phyloP scores from a whole-genome alignment of 2,113 vertebrate genomes.

The Mus spicilegus region DNA sequence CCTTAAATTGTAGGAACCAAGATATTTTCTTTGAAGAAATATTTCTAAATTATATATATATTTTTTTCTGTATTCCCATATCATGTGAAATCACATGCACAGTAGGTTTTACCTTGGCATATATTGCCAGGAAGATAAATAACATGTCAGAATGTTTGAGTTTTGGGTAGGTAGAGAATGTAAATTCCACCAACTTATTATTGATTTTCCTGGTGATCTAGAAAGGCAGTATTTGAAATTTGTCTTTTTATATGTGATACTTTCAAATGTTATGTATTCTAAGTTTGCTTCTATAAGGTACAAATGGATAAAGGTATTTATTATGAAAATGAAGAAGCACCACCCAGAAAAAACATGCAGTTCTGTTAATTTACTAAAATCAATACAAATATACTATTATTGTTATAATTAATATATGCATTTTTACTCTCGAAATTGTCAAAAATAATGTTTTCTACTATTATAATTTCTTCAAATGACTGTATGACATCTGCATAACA shows the following conservation, averaged over 20 bases:
- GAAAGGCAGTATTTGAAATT: slow-evolving; percentile 10
- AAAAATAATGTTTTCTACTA: slow-evolving; percentile 15
- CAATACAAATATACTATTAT: background rate
- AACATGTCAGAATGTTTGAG: background rate
- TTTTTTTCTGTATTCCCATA: background rate
- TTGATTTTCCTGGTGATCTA: background rate
- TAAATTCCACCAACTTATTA: background rate
- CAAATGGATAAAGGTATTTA: background rate
- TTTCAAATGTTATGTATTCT: slow-evolving; percentile 2
- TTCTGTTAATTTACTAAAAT: slow-evolving; percentile 27
- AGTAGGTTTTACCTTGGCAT: slow-evolving; percentile 18
- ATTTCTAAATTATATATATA: background rate
- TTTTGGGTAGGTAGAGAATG: background rate
- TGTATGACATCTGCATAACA: slow-evolving; percentile 71
- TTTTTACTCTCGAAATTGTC: slow-evolving; percentile 9
- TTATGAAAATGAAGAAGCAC: background rate
- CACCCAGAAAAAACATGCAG: background rate
- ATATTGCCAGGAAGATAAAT: background rate
- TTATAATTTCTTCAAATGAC: slow-evolving; percentile 30
- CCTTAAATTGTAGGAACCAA: background rate
- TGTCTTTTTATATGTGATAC: background rate
- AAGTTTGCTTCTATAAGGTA: background rate
- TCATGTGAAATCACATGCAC: background rate
- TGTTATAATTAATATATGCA: slow-evolving; percentile 33
- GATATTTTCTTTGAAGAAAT: background rate